Conservation (phyloP, 1,140 invertebrate species). For the Drosophila jambulina region DNA sequence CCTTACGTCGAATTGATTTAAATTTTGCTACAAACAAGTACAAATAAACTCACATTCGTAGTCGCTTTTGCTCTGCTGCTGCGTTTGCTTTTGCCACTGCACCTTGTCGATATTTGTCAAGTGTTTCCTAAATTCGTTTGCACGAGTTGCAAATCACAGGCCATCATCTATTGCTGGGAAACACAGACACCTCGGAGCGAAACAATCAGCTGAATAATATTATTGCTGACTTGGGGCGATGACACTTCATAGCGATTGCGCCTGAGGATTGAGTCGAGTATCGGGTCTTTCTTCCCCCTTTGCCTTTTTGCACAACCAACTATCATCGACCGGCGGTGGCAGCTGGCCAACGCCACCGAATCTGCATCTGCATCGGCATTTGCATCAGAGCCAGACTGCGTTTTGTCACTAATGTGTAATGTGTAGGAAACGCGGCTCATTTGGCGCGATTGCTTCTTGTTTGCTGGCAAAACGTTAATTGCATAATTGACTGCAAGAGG, state of each 20-base stretch:
- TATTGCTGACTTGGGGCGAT: constrained; percentile 72
- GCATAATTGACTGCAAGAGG: constrained; percentile 80
- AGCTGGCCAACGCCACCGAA: constrained; percentile 30
- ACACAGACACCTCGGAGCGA: constrained; percentile 42
- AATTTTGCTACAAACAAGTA: constrained; percentile 1
- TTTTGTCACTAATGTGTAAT: constrained; percentile 62
- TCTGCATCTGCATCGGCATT: constrained; percentile 31
- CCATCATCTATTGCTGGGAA: constrained; percentile 73
- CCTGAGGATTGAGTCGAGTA: constrained; percentile 37
- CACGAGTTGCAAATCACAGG: constrained; percentile 69
- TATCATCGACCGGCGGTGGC: constrained; percentile 31
- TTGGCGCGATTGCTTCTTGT: constrained; percentile 73
- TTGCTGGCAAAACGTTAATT: constrained; percentile 71
- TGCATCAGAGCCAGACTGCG: constrained; percentile 21
- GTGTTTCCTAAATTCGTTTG: constrained; percentile 64
- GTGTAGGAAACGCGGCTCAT: constrained; percentile 73
- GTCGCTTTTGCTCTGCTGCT: neutral
- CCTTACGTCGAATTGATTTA: neutral
- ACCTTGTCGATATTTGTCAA: constrained; percentile 58
- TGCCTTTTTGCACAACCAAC: constrained; percentile 29
- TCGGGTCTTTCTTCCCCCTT: neutral
- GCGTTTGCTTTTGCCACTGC: constrained; percentile 22
- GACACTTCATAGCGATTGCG: constrained; percentile 65
- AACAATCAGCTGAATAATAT: constrained; percentile 71
- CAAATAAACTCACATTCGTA: constrained; percentile 3